Conservation (phyloP, 2,797 vertebrate species). For the Pseudotriccus pelzelni region DNA sequence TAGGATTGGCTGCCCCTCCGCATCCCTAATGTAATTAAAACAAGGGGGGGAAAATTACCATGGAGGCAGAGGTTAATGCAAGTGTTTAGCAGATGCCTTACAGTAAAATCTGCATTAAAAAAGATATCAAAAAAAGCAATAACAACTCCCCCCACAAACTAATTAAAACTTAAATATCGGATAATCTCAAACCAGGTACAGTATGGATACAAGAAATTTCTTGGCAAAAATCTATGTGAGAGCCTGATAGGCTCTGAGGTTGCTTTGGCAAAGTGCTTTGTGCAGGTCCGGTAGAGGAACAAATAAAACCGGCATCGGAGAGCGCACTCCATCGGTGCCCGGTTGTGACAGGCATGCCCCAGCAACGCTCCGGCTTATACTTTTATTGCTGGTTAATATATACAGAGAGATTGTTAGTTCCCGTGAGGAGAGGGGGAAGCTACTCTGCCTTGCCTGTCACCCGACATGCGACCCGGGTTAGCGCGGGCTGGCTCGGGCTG, state of each 20-base stretch:
- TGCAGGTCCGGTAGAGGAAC: not conserved
- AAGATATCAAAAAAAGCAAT: not conserved
- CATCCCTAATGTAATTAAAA: constrained; percentile 80
- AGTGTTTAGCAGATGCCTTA: constrained; percentile 77
- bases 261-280: not conserved
- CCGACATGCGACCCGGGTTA: not conserved
- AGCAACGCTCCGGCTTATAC: not conserved
- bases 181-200: constrained; percentile 69
- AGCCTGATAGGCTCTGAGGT: not conserved
- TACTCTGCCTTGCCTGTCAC: not conserved
- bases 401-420: not conserved
- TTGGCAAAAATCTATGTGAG: not conserved
- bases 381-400: not conserved
- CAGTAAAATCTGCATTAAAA: constrained; percentile 67
- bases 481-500: not conserved
- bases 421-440: not conserved
- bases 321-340: not conserved
- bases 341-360: not conserved
- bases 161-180: constrained; percentile 60
- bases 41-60: constrained; percentile 56
- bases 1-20: constrained; percentile 78
- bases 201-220: constrained; percentile 37
- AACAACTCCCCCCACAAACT: not conserved
- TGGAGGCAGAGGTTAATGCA: constrained; percentile 77
- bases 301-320: not conserved